Conservation (phyloP, 2,888 invertebrate species). For the Tribolium freemani region DNA sequence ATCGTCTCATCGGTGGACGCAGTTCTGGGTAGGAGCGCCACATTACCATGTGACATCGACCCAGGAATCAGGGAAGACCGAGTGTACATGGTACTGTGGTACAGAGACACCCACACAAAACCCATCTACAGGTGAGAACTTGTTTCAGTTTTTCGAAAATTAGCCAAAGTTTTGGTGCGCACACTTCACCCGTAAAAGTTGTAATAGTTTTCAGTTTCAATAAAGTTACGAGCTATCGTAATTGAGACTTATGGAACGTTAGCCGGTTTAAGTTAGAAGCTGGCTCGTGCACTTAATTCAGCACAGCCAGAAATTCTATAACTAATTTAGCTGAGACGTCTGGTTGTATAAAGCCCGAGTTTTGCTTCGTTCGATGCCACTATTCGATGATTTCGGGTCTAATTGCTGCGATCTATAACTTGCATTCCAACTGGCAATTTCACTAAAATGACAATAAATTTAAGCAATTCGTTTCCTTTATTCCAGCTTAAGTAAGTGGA, state of each 20-base stretch:
- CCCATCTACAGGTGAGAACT: slow-evolving; percentile 87
- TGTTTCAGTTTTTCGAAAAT: background rate
- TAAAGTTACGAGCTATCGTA: slow-evolving; percentile 29
- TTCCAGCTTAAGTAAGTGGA: background rate
- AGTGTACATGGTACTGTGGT: slow-evolving; percentile 95
- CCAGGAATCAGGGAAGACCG: slow-evolving; percentile 84
- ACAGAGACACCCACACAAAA: slow-evolving; percentile 86
- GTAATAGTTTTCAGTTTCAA: slow-evolving; percentile 34
- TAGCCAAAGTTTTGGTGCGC: background rate
- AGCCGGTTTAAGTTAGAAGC: slow-evolving; percentile 26
- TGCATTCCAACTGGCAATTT: background rate
- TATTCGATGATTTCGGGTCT: background rate
- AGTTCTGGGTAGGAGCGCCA: slow-evolving; percentile 86
- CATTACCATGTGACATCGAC: slow-evolving; percentile 90
- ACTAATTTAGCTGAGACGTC: slow-evolving; percentile 38
- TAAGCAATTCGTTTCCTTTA: background rate
- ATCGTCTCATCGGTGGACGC: slow-evolving; percentile 83
- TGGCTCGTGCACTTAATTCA: slow-evolving; percentile 32
- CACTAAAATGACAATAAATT: background rate
- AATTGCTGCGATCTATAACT: background rate
- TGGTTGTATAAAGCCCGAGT: background rate
- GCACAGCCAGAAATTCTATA: slow-evolving; percentile 38
- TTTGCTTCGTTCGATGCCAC: slow-evolving; percentile 4
- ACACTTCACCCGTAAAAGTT: slow-evolving; percentile 17
- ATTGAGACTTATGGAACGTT: slow-evolving; percentile 31